Percentiles rank a stretch among this genome's conserved stretches.
These are phyloP conservation scores for Azorinus chamasolen DNA, from an alignment of 2,888 invertebrate species.

Conservation along the genomic window DNA sequence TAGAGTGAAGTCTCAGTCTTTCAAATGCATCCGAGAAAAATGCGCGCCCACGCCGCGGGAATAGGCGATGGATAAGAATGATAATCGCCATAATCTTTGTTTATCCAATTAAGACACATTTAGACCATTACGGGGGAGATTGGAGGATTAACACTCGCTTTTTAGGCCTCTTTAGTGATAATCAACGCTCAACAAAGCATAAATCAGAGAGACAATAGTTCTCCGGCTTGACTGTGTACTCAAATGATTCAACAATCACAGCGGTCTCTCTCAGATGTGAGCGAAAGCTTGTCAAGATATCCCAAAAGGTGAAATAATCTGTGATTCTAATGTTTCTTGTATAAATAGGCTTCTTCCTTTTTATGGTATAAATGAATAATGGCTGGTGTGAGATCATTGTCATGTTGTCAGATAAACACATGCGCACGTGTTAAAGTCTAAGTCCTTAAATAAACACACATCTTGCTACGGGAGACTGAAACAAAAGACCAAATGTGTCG, in stretches of 20 bases:
- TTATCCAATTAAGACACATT: constrained; percentile 18
- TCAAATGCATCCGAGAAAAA: too few species aligned
- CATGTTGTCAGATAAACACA: too few species aligned
- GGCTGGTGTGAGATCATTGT: too few species aligned
- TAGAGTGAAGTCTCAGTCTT: too few species aligned
- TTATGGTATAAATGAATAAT: too few species aligned
- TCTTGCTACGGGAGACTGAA: too few species aligned
- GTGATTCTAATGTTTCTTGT: neutral
- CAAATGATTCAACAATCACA: neutral
- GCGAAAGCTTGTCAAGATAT: constrained; percentile 9
- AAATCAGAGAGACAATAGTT: constrained; percentile 1
- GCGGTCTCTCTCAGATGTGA: constrained; percentile 18
- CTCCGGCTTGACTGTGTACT: neutral
- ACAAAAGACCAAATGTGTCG: too few species aligned
- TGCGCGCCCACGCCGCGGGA: too few species aligned
- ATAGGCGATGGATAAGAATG: too few species aligned
- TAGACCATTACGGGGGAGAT: constrained; percentile 1
- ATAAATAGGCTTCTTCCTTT: neutral
- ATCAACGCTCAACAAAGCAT: constrained; percentile 1
- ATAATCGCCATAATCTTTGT: constrained; percentile 7
- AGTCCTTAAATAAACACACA: too few species aligned
- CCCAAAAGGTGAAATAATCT: constrained; percentile 24
- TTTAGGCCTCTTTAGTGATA: constrained; percentile 3
- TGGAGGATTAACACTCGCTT: neutral
- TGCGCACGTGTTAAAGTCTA: too few species aligned